Conservation (phyloP, 1,140 invertebrate genomes). For the Sitodiplosis mosellana region DNA sequence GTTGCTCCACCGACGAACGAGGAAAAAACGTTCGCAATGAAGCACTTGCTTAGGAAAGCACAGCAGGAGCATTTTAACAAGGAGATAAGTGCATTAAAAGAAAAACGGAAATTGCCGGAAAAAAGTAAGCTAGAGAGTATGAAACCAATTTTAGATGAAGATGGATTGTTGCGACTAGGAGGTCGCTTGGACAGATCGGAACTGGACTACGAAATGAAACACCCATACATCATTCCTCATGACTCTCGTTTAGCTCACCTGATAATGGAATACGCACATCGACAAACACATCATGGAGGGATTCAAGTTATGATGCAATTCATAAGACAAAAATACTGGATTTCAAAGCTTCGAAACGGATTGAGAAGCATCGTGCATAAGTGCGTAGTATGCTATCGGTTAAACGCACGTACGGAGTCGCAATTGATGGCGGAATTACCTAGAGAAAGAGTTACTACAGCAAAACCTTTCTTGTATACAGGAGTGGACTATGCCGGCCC, state of each 20-base stretch:
- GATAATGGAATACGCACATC: slow-evolving; percentile 12
- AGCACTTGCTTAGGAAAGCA: no score
- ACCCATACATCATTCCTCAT: slow-evolving; percentile 11
- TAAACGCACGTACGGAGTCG: no score
- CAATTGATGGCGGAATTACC: no score
- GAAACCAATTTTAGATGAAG: slow-evolving; percentile 9
- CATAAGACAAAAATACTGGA: slow-evolving; percentile 13
- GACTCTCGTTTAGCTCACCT: slow-evolving; percentile 7
- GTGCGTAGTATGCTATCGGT: not conserved
- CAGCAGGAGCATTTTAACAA: no score
- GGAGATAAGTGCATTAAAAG: no score
- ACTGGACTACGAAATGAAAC: slow-evolving; percentile 6
- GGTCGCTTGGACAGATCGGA: slow-evolving; percentile 9
- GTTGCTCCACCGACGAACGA: no score
- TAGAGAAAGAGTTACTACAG: no score
- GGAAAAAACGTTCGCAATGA: no score
- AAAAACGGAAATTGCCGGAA: no score
- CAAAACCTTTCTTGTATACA: no score
- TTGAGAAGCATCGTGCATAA: not conserved
- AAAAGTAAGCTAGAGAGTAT: no score
- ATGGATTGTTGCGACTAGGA: slow-evolving; percentile 14
- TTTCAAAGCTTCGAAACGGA: not conserved
- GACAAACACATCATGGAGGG: slow-evolving; percentile 13
- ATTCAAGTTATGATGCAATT: slow-evolving; percentile 7
- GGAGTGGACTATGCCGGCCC: no score